phyloP scores from a whole-genome alignment of 2,797 vertebrate genomes.

The Phylloscopus collybita region DNA sequence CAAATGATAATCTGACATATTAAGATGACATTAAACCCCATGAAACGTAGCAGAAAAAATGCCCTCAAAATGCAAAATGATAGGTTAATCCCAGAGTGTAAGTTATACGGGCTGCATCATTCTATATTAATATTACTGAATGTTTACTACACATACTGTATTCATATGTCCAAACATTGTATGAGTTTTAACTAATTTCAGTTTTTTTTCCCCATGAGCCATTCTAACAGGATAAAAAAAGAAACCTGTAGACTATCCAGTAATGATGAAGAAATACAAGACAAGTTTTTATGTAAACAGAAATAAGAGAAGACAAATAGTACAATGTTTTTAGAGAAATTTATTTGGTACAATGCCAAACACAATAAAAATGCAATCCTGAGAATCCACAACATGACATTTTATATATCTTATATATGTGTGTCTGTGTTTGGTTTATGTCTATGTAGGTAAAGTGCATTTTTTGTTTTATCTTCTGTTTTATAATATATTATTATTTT shows the following conservation, averaged over 20 bases:
- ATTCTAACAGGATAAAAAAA: not conserved
- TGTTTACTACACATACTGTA: not conserved
- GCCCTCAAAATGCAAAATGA: not conserved
- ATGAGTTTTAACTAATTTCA: not conserved
- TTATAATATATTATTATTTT: not conserved
- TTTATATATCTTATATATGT: not conserved
- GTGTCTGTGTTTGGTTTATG: not conserved
- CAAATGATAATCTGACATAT: not conserved
- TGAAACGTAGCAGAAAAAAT: not conserved
- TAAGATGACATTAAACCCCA: not conserved
- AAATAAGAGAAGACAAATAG: not conserved
- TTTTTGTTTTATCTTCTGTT: not conserved
- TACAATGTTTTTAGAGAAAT: not conserved
- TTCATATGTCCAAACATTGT: not conserved
- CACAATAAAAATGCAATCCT: not conserved
- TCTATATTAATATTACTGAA: not conserved
- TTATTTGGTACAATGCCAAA: not conserved
- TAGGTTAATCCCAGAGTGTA: not conserved
- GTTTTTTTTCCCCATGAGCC: not conserved
- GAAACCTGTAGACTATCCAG: not conserved
- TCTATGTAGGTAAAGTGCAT: not conserved
- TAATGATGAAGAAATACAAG: not conserved
- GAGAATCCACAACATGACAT: not conserved
- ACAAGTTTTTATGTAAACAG: not conserved
- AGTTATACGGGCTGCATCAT: not conserved